Percentiles rank a stretch among this genome's conserved stretches.
phyloP scores from a whole-genome alignment of 1,140 invertebrate genomes.

The Leptopilina clavipes region DNA sequence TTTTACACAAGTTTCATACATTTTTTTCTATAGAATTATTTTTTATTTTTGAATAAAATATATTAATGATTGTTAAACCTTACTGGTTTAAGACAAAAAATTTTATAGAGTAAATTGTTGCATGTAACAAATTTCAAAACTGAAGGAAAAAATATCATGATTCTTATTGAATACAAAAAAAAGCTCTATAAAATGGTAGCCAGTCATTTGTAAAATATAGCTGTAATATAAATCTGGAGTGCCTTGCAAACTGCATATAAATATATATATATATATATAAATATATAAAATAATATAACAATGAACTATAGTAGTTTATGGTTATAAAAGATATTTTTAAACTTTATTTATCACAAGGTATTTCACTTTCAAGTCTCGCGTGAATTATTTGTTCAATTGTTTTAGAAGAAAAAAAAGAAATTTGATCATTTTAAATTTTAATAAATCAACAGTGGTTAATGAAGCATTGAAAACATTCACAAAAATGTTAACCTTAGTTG shows the following conservation, averaged over 20 bases:
- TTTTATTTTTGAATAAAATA: too few relatives aligned
- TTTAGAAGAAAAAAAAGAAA: neutral
- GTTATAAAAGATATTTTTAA: constrained; percentile 48
- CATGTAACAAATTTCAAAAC: too few relatives aligned
- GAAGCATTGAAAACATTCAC: neutral
- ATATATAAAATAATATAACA: constrained; percentile 50
- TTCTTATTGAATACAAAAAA: constrained; percentile 27
- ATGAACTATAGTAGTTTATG: constrained; percentile 48
- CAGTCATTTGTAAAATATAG: constrained; percentile 74
- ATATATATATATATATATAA: constrained; percentile 42
- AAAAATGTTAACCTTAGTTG: constrained; percentile 2
- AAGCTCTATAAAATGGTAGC: constrained; percentile 44
- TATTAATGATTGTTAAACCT: too few relatives aligned
- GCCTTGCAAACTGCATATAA: constrained; percentile 69
- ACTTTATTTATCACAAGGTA: constrained; percentile 46
- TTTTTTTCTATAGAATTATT: too few relatives aligned
- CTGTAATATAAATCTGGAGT: constrained; percentile 74
- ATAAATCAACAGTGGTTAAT: neutral
- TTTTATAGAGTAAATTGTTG: too few relatives aligned
- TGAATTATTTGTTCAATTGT: constrained; percentile 36
- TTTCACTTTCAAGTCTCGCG: constrained; percentile 43
- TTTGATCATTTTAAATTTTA: neutral
- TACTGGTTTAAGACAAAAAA: too few relatives aligned
- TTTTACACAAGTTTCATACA: too few relatives aligned
- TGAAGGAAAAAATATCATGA: neutral